Evolutionary conservation across 2,888 invertebrate genomes (phyloP).

Genomic region (Eristalinus sepulchralis): DNA sequence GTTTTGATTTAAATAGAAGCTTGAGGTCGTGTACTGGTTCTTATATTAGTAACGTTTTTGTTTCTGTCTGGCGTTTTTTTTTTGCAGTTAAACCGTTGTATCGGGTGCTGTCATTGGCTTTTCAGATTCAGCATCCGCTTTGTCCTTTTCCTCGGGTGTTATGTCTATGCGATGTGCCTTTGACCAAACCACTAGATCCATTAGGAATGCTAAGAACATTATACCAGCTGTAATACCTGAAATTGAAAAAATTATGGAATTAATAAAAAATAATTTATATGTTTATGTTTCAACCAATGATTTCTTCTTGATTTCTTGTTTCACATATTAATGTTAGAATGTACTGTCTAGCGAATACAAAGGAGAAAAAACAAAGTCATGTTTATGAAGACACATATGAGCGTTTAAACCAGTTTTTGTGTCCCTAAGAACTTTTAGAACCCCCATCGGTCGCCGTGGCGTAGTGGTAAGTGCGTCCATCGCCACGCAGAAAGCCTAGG

Average conservation of each 20-base stretch:
- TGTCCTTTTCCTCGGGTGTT: conserved; percentile 82
- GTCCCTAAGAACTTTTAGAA: no score
- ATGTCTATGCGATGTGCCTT: conserved; percentile 91
- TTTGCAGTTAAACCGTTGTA: conserved; percentile 76
- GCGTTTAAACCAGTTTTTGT: no score
- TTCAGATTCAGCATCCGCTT: conserved; percentile 75
- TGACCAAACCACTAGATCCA: conserved; percentile 94
- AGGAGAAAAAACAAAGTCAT: no score
- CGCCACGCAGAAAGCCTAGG: no score
- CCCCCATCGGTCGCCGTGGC: no score
- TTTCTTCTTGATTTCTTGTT: no score
- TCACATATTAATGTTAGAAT: no score
- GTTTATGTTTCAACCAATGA: no score
- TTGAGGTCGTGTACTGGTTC: conserved; percentile 67
- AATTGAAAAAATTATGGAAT: background rate
- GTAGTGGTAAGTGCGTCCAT: no score
- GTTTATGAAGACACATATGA: no score
- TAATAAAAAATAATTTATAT: no score
- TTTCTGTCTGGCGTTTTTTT: background rate
- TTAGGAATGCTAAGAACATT: conserved; percentile 92
- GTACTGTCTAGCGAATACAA: no score
- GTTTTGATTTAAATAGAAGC: conserved; percentile 67
- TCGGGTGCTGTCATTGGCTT: conserved; percentile 77
- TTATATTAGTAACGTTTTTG: conserved; percentile 49
- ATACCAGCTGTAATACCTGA: conserved; percentile 92